Base-by-base conservation (phyloP, 1,140 invertebrate genomes). In the Eciton burchellii region DNA sequence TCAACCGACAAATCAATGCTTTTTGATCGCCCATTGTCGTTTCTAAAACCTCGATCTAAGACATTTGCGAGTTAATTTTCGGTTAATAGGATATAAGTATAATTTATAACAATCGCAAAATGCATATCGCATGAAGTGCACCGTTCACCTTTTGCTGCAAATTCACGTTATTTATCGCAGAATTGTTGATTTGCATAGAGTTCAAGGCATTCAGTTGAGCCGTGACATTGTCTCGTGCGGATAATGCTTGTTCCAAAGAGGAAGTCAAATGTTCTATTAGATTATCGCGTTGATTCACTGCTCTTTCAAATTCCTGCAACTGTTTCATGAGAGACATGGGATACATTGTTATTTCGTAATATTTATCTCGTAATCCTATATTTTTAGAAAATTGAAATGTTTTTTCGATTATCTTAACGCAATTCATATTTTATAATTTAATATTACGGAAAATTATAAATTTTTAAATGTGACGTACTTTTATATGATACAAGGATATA, bases 251-350 rank as follows among this genome's bases (percentile, higher is more conserved):
- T 57, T 93, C 88, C 29, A 94, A 83, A 5, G 92, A 92, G 12
- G 81, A 73, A 16, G 92, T 92, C 16, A 94, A 88, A 35, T 94
- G 91, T 81, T 92, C 90, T 82, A 94, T 94, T 63, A 93, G 74
- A 54, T 88, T 89, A 65, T 94, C 93, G 52, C 93, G 88, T 81
- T 92, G 88, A 73, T 82, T 88, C 56, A 94, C 79, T 52, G 93
- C 93, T 81, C 81, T 85, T 41, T 93, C 91, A 87, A 92, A 94
- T 54, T 94, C 93, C 85, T 93, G 86, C 19, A 89, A 54, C 86
- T 89, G 52, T 85, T 81, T 81, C 9, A 83, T 12, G 63, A 66
- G 21, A 71, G 79, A 83, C 16, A 72, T 6, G 71, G 70, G 14
- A 71, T 2, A 59, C 21, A 68, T 26, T 11, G 35, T 35, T 72